phyloP scores from a whole-genome alignment of 1,140 invertebrate genomes.

The Euwallacea fornicatus region DNA sequence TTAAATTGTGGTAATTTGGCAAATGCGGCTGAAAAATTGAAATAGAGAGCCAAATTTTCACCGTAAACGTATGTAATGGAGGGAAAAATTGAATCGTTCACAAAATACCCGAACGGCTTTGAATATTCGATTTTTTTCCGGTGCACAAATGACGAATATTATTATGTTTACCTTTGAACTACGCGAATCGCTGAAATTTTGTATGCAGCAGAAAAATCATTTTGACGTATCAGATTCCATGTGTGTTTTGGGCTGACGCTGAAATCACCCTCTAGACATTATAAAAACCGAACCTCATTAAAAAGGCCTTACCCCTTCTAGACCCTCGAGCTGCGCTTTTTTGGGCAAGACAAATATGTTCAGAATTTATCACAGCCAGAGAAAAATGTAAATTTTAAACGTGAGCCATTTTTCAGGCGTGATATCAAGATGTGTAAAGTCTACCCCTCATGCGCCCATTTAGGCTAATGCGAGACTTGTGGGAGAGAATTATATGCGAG shows the following conservation, averaged over 20 bases:
- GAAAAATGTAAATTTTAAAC: slow-evolving; percentile 37
- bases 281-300: slow-evolving; percentile 20
- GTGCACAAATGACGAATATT: too few relatives aligned
- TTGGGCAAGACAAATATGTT: slow-evolving; percentile 32
- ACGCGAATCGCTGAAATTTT: too few relatives aligned
- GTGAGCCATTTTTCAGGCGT: slow-evolving; percentile 27
- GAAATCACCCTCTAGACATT: too few relatives aligned
- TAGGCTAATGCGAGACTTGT: slow-evolving; percentile 10
- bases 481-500: slow-evolving; percentile 7
- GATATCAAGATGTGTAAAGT: slow-evolving; percentile 33
- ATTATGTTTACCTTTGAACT: too few relatives aligned
- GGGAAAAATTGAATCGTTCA: slow-evolving; percentile 15
- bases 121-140: not conserved
- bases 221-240: too few relatives aligned
- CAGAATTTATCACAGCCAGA: slow-evolving; percentile 26
- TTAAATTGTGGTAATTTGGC: slow-evolving; percentile 30
- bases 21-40: slow-evolving; percentile 30
- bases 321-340: slow-evolving; percentile 15
- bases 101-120: slow-evolving; percentile 2
- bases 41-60: slow-evolving; percentile 22
- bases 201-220: too few relatives aligned
- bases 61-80: slow-evolving; percentile 16
- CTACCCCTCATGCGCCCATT: slow-evolving; percentile 12
- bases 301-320: slow-evolving; percentile 24
- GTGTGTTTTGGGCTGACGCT: too few relatives aligned